Evolutionary conservation across 2,797 vertebrate species (phyloP), one percentile per base, ranked within the genome.

Genomic region (Mico argentatus): DNA sequence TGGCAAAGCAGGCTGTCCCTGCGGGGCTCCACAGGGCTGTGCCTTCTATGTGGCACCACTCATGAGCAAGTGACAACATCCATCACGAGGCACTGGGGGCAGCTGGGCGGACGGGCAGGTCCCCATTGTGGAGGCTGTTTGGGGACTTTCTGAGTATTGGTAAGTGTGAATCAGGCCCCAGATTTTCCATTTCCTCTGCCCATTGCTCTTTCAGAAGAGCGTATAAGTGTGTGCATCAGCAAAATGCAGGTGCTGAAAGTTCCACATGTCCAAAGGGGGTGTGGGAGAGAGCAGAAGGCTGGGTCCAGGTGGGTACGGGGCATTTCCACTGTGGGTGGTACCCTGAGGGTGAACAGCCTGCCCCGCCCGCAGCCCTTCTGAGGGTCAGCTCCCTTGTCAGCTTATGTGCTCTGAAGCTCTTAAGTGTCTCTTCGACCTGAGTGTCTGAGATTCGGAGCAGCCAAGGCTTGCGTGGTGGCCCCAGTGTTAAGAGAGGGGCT

Each of bases 131-230:
- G 46, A 92, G 96, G 90, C 61, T 96, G 89, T 92, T 33, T 72
- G 85, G 97, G 96, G 97, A 97, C 96, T 98, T 97, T 97, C 95
- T 97, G 95, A 88, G 80, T 33, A 41, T 48, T 95, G 94, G 92
- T 80, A 95, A 95, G 70, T 98, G 90, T 98, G 96, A 97, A 96
- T 97, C 96, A 96, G 89, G 94, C 83, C 76, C 55, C 48, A 86
- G 50, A 77, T 7, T 97, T 96, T 97, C 97, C 96, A 59, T 92
- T 97, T 98, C 95, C 93, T 92, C 73, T 97, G 90, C 89, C 81
- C 46, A 83, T 39, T 55, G 36, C 24, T 81, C 44, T 87, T 88
- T 95, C 88, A 80, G 75, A 94, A 95, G 61, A 52, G 59, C 1
- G 11, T 33, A 6, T 50, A 39, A 67, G 50, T 67, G 39, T 61